Conservation (phyloP, 2,797 vertebrate species). For the Momotus momota region DNA sequence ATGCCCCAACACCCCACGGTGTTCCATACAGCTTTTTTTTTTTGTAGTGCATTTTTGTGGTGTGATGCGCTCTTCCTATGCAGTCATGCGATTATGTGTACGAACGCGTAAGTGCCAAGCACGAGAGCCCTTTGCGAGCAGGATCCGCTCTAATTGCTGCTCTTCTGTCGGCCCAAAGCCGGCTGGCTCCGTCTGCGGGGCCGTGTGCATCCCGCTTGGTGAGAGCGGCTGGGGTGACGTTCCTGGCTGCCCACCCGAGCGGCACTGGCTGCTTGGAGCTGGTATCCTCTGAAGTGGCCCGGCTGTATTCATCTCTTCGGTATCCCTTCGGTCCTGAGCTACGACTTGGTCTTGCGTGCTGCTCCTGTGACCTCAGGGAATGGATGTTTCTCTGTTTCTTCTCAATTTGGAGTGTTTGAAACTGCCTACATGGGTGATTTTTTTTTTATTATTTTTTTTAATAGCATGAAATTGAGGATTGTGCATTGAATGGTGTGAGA, state of each 20-base stretch:
- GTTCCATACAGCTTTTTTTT: neutral
- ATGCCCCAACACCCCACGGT: rapidly evolving
- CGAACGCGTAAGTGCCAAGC: neutral
- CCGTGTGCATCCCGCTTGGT: rapidly evolving
- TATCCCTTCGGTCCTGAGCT: neutral
- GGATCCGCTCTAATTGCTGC: neutral
- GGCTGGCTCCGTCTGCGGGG: neutral
- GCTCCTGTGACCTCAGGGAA: neutral
- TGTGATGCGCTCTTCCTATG: neutral
- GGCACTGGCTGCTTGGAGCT: neutral
- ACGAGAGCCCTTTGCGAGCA: neutral
- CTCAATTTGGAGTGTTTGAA: neutral
- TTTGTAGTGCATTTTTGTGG: neutral
- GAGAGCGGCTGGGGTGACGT: rapidly evolving
- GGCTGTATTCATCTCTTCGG: neutral
- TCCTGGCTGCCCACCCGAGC: neutral
- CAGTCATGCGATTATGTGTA: neutral
- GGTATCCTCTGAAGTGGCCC: neutral
- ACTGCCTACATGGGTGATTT: neutral
- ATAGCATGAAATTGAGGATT: neutral
- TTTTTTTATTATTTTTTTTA: neutral
- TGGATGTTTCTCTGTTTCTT: neutral
- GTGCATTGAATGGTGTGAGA: neutral
- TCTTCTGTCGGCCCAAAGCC: rapidly evolving
- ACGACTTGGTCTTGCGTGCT: rapidly evolving